Percentiles rank a stretch among this genome's conserved stretches.
These are phyloP conservation scores for Phaetusa simplex DNA, from an alignment of 2,113 vertebrate species.

Conservation along the genomic window DNA sequence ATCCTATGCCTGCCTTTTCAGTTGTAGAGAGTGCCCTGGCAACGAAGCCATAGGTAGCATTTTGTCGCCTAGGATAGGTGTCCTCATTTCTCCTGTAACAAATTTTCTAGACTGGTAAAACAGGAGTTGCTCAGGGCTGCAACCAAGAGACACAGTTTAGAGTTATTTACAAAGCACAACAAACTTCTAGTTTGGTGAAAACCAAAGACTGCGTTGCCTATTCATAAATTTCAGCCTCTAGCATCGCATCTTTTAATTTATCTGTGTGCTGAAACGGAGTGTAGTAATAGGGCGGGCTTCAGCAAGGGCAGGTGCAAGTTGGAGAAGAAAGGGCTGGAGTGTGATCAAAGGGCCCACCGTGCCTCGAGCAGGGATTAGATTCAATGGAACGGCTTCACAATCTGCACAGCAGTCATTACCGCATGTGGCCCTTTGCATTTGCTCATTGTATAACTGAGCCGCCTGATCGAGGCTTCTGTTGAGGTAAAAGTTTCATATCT, in stretches of 20 bases:
- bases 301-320: not conserved
- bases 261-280: not conserved
- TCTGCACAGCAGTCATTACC: not conserved
- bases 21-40: not conserved
- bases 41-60: not conserved
- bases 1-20: not conserved
- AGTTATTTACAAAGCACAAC: not conserved
- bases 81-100: not conserved
- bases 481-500: not conserved
- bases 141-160: not conserved
- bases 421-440: not conserved
- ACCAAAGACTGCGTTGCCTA: not conserved
- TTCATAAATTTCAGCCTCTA: not conserved
- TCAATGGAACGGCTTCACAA: not conserved
- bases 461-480: not conserved
- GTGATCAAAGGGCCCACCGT: not conserved
- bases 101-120: not conserved
- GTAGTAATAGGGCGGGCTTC: not conserved
- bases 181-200: not conserved
- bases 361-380: not conserved
- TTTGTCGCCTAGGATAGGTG: not conserved
- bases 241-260: not conserved
- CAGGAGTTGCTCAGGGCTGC: not conserved
- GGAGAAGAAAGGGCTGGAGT: not conserved
- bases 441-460: not conserved